These are phyloP conservation scores for Heliconius congener DNA, from an alignment of 1,140 invertebrate genomes.

Conservation along the genomic window DNA sequence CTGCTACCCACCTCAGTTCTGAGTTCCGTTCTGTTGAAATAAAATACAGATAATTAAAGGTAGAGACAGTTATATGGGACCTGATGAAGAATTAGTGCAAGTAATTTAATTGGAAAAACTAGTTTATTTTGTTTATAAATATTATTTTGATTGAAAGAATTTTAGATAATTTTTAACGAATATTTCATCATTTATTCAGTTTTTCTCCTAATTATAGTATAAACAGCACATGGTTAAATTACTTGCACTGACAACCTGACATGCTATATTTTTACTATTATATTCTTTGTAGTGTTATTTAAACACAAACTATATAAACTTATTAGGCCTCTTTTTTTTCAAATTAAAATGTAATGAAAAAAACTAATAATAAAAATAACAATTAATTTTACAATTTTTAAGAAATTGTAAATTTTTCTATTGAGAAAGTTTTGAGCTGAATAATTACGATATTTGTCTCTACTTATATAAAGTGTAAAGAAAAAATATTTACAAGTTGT, in stretches of 20 bases:
- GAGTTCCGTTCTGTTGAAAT: conserved; percentile 43
- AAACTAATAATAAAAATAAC: not conserved
- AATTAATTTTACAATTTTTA: not conserved
- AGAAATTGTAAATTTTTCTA: not conserved
- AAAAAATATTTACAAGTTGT: not conserved
- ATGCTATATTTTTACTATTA: not conserved
- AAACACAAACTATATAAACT: not conserved
- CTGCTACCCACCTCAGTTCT: conserved; percentile 57
- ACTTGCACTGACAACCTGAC: not conserved
- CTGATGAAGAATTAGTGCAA: not conserved
- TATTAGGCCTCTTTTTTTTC: not conserved
- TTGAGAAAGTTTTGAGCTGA: not conserved
- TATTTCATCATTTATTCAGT: too few relatives aligned
- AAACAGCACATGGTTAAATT: not conserved
- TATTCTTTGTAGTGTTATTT: not conserved
- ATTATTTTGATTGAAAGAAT: too few relatives aligned
- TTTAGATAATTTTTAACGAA: too few relatives aligned
- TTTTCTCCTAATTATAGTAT: too few relatives aligned
- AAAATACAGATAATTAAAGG: conserved; percentile 1
- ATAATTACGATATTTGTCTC: not conserved
- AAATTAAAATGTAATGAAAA: not conserved
- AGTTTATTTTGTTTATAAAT: not conserved
- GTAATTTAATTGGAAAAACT: not conserved
- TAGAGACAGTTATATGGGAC: conserved; percentile 23
- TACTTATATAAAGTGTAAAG: not conserved